phyloP scores from a whole-genome alignment of 1,140 invertebrate genomes.

The Diabrotica undecimpunctata region DNA sequence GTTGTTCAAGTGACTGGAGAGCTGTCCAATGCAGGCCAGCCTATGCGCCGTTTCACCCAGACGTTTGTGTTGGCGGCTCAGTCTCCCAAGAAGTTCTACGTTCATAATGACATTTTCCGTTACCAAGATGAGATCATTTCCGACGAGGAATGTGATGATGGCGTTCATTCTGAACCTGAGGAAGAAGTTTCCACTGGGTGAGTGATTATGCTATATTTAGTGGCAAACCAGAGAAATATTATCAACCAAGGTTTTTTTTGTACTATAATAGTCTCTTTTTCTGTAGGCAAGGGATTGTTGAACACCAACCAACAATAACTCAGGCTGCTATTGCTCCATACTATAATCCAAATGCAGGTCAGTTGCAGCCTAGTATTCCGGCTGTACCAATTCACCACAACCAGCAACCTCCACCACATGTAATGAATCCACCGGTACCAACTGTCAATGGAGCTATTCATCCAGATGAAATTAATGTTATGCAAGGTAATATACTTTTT shows the following conservation, averaged over 20 bases:
- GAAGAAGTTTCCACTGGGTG: slow-evolving; percentile 51
- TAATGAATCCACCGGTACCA: slow-evolving; percentile 45
- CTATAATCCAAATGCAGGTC: slow-evolving; percentile 20
- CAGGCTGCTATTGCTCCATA: slow-evolving; percentile 13
- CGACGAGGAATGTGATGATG: slow-evolving; percentile 66
- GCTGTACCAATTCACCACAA: slow-evolving; percentile 39
- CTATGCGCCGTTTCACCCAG: slow-evolving; percentile 95
- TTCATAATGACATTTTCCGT: slow-evolving; percentile 97
- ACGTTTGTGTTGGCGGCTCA: slow-evolving; percentile 94
- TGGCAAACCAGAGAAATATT: too few relatives aligned
- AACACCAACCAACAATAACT: slow-evolving; percentile 34
- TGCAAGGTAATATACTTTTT: slow-evolving; percentile 33
- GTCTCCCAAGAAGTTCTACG: slow-evolving; percentile 95
- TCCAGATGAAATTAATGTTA: slow-evolving; percentile 42
- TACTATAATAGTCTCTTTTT: too few relatives aligned
- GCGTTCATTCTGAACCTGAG: slow-evolving; percentile 63
- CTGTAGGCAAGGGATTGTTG: slow-evolving; percentile 28
- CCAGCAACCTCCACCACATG: slow-evolving; percentile 42
- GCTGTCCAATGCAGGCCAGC: slow-evolving; percentile 91
- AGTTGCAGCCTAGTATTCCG: slow-evolving; percentile 37
- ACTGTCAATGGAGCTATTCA: slow-evolving; percentile 49
- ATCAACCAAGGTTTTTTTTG: too few relatives aligned
- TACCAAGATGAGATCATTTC: slow-evolving; percentile 85
- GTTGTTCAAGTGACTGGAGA: slow-evolving; percentile 97
- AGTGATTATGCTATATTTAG: background rate